Evolutionary conservation across 2,888 invertebrate species (phyloP), one percentile per base, ranked within the genome.

Genomic region (Dicyrtomina minuta): DNA sequence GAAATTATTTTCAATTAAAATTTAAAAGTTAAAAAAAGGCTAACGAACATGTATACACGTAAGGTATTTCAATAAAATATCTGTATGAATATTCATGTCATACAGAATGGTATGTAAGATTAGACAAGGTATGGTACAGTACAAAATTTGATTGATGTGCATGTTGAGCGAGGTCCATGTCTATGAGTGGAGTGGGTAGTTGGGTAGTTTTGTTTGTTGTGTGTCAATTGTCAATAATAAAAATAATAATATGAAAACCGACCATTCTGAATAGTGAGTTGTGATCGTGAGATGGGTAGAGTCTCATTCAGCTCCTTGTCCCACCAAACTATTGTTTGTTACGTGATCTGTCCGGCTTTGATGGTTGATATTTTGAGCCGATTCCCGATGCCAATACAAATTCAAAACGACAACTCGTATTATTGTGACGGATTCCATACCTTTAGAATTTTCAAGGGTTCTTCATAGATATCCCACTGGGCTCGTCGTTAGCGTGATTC

Each of bases 141-240:
- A n/a, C n/a, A 58, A 20, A 27, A 2, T 33, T 22, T 65, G 64
- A 65, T 65, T 53, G 65, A 65, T 65, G 53, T 41, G 55, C 43
- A 39, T 43, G 55, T 44, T 65, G 65, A 65, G 65, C 33, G 43
- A 65, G 41, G 55, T 55, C 55, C 55, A 22, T 33, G n/a, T n/a
- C n/a, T n/a, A n/a, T n/a, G n/a, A n/a, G n/a, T 43, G 43, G 43
- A 17, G 53, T 46, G 15, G 8, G 33, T 33, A 33, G 33, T 8
- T n/a, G n/a, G 10, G 20, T 51, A 20, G 51, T 3, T 53, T 13
- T 17, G 6, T 22, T 22, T 53, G 53, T 22, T 53, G 17, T 59
- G 59, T 60, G 60, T 60, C 60, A 60, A 44, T n/a, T n/a, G n/a
- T n/a, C n/a, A n/a, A n/a, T n/a, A n/a, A n/a, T n/a, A n/a, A n/a